These are phyloP conservation scores for Polymixis flavicincta DNA, from an alignment of 2,888 invertebrate genomes.

Conservation along the genomic window DNA sequence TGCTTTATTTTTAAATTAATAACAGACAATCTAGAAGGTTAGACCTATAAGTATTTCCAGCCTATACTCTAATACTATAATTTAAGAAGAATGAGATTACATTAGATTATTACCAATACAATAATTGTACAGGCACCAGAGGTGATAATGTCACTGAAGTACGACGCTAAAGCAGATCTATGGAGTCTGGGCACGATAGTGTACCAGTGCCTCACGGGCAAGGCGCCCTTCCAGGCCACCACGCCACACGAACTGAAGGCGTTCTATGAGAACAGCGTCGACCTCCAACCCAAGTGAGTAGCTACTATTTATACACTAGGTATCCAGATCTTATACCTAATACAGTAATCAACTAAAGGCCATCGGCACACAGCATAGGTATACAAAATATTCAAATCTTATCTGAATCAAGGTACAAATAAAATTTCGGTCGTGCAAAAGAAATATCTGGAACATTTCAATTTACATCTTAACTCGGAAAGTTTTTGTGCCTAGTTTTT, in stretches of 20 bases:
- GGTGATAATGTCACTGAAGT: conserved; percentile 99
- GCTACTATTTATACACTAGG: not conserved
- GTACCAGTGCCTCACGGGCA: conserved; percentile 99
- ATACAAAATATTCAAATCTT: not conserved
- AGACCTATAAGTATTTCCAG: not conserved
- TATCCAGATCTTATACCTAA: not conserved
- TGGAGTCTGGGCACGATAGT: conserved; percentile 99
- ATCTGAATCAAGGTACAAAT: conserved; percentile 11
- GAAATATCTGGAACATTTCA: conserved; percentile 28
- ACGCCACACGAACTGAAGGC: conserved; percentile 99
- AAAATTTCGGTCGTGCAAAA: conserved; percentile 3
- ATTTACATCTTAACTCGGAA: conserved; percentile 37
- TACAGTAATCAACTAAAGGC: not conserved
- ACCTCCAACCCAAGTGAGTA: conserved; percentile 96
- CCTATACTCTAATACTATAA: not conserved
- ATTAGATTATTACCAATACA: not conserved
- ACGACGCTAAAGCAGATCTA: conserved; percentile 99
- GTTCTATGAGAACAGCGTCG: conserved; percentile 98
- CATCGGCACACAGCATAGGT: not conserved
- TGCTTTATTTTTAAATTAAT: conserved; percentile 9
- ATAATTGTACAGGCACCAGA: conserved; percentile 95
- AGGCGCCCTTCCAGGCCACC: conserved; percentile 99
- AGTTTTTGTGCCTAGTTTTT: conserved; percentile 51
- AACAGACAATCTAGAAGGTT: not conserved
- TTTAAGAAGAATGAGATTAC: not conserved